Conservation (phyloP, 2,888 invertebrate genomes). For the Ptychoptera albimana region DNA sequence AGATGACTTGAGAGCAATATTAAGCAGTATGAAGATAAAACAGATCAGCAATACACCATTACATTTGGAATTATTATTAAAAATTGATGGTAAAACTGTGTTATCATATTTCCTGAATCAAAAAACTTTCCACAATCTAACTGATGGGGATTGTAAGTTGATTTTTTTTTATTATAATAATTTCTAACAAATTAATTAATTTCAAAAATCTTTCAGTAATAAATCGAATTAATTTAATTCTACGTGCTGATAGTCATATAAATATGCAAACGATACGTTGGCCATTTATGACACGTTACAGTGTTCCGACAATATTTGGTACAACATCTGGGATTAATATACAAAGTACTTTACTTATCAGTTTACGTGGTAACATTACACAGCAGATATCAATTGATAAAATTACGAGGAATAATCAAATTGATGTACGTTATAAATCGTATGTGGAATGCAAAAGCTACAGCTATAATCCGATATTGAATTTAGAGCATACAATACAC, state of each 20-base stretch:
- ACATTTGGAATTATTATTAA: constrained; percentile 48
- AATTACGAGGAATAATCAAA: constrained; percentile 42
- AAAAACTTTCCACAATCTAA: constrained; percentile 42
- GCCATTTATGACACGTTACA: constrained; percentile 36
- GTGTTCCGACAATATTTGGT: constrained; percentile 42
- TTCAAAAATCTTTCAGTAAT: constrained; percentile 30
- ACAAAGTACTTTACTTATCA: constrained; percentile 37
- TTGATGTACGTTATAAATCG: constrained; percentile 40
- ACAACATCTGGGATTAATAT: constrained; percentile 34
- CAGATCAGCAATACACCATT: constrained; percentile 33
- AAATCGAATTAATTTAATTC: constrained; percentile 36
- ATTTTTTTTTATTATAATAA: not conserved
- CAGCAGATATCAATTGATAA: constrained; percentile 38
- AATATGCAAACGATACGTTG: constrained; percentile 40
- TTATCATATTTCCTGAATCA: constrained; percentile 50
- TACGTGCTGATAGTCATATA: constrained; percentile 42
- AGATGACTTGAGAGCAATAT: constrained; percentile 32
- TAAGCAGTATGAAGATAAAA: constrained; percentile 32
- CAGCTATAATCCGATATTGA: constrained; percentile 45
- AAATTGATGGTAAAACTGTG: constrained; percentile 49
- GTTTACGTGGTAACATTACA: constrained; percentile 52
- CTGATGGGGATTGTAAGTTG: constrained; percentile 42
- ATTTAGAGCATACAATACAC: constrained; percentile 46
- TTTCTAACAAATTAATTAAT: not conserved
- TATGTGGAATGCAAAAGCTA: constrained; percentile 33